Conservation (phyloP, 1,140 invertebrate genomes). For the Lineus longissimus region DNA sequence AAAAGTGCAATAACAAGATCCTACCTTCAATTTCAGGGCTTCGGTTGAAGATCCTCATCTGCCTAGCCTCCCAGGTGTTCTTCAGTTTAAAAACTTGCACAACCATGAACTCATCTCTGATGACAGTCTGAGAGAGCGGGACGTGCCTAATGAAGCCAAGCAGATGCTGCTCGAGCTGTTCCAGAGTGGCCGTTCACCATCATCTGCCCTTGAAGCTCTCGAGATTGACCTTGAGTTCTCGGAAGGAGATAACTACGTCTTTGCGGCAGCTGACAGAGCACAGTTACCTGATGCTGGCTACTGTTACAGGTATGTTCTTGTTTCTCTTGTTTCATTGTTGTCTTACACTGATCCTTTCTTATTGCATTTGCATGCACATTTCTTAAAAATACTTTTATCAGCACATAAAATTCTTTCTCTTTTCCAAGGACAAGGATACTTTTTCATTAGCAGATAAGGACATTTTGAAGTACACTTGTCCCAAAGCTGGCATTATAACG, state of each 20-base stretch:
- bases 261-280: not conserved
- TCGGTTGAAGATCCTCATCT: not conserved
- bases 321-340: not conserved
- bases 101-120: not conserved
- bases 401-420: not conserved
- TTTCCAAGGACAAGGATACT: not conserved
- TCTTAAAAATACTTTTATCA: too few relatives aligned
- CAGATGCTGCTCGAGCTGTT: not conserved
- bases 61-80: not conserved
- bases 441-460: too few relatives aligned
- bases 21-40: slow-evolving; percentile 1
- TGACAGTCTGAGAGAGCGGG: not conserved
- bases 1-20: not conserved
- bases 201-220: not conserved
- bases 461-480: too few relatives aligned
- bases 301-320: not conserved
- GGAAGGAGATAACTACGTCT: not conserved
- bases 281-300: not conserved
- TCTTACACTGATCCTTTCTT: not conserved
- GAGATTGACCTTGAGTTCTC: not conserved
- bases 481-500: too few relatives aligned
- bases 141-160: not conserved
- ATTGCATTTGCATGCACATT: not conserved
- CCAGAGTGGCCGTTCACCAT: not conserved
- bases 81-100: not conserved